Evolutionary conservation across 1,140 invertebrate genomes (phyloP).

Genomic region (Drosophila repleta): DNA sequence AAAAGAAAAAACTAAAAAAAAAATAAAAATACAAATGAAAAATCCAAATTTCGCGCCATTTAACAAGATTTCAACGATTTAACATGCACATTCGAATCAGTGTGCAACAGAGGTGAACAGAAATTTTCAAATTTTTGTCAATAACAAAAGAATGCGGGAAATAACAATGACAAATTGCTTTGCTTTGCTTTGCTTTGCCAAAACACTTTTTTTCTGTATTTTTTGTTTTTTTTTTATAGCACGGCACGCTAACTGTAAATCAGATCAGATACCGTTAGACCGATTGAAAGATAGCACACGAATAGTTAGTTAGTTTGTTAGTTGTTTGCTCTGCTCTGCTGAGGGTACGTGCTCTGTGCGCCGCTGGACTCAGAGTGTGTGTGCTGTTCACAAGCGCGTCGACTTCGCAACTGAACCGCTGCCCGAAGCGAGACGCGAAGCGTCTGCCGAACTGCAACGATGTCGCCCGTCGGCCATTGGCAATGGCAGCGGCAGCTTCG

Average conservation of each 20-base stretch:
- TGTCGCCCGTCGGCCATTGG: conserved; percentile 33
- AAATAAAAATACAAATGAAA: conserved; percentile 9
- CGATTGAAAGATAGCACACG: conserved; percentile 53
- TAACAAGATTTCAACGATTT: conserved; percentile 12
- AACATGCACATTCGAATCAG: conserved; percentile 15
- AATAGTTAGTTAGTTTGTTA: conserved; percentile 48
- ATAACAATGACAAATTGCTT: conserved; percentile 9
- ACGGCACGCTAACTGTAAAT: conserved; percentile 5
- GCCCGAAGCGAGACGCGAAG: conserved; percentile 32
- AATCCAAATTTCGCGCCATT: neutral
- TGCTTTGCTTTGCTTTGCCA: conserved; percentile 42
- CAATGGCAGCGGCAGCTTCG: conserved; percentile 69
- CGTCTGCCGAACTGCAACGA: conserved; percentile 2
- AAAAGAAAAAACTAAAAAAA: conserved; percentile 3
- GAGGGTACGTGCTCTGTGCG: conserved; percentile 31
- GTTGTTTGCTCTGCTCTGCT: conserved; percentile 14
- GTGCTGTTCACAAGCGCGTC: conserved; percentile 64
- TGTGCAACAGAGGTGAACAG: conserved; percentile 32
- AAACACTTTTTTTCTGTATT: conserved; percentile 8
- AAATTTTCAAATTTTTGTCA: conserved; percentile 11
- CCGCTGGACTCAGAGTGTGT: conserved; percentile 41
- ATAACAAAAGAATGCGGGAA: neutral
- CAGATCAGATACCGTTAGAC: conserved; percentile 30
- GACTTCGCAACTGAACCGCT: conserved; percentile 65
- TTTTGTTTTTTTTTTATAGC: too few species aligned